Conservation (phyloP, 37 sponge, comb jelly and placozoan genomes). For the Crambe crambe region DNA sequence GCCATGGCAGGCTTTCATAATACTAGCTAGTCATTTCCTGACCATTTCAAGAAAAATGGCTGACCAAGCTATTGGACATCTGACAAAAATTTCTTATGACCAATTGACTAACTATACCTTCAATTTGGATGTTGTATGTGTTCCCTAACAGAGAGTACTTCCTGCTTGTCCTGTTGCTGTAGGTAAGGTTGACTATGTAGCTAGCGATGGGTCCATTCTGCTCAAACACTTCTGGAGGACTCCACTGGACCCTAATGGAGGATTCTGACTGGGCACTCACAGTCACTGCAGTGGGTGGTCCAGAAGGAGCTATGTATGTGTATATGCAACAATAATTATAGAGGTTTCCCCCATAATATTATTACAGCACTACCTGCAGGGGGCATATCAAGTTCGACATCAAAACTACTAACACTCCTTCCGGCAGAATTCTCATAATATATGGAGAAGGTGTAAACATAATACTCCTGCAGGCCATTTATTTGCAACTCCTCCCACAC, state of each 20-base stretch:
- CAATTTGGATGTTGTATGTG: conserved; percentile 7
- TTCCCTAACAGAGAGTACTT: not conserved
- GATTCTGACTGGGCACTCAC: conserved; percentile 4
- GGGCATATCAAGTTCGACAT: not conserved
- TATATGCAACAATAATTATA: not conserved
- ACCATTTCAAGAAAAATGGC: too few species aligned
- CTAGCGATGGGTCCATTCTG: not conserved
- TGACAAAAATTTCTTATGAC: not conserved
- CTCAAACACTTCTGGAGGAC: conserved; percentile 3
- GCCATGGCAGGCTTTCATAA: too few species aligned
- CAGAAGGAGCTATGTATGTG: not conserved
- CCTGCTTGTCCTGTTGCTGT: not conserved
- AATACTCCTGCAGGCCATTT: conserved; percentile 14
- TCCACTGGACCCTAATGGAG: conserved; percentile 11
- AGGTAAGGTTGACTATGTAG: not conserved
- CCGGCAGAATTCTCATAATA: conserved; percentile 13
- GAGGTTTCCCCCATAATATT: not conserved
- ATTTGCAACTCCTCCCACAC: not conserved
- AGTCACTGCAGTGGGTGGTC: not conserved
- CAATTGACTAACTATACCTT: not conserved
- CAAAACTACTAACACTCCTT: not conserved
- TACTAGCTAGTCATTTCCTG: too few species aligned
- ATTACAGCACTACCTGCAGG: conserved; percentile 9
- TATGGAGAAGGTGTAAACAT: not conserved
- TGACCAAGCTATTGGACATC: too few species aligned